A percentile compares a stretch with the other conserved stretches of the same genome.
These are phyloP conservation scores for Proisotoma minuta DNA, from an alignment of 2,888 invertebrate species.

Conservation along the genomic window DNA sequence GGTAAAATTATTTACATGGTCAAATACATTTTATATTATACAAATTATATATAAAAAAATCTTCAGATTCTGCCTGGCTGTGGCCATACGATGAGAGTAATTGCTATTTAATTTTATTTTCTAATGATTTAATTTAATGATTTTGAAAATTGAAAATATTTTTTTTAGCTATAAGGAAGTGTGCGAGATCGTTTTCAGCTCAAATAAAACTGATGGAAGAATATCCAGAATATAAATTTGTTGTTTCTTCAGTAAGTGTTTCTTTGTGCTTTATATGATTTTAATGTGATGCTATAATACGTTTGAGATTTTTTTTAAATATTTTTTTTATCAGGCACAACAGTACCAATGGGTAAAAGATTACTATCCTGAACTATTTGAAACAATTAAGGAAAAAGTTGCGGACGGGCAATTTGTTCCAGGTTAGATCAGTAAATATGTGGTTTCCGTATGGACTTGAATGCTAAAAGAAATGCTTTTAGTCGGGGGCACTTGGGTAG, in stretches of 20 bases:
- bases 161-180: conserved; percentile 55
- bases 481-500: conserved; percentile 57
- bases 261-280: no score
- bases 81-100: conserved; percentile 56
- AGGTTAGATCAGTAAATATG: no score
- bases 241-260: conserved; percentile 52
- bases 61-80: conserved; percentile 52
- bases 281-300: background rate
- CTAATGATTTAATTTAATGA: no score
- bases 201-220: conserved; percentile 53
- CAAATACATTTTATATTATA: no score
- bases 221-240: conserved; percentile 53
- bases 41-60: no score
- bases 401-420: conserved; percentile 52
- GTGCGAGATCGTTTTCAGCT: conserved; percentile 54
- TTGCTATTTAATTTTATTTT: no score
- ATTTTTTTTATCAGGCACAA: conserved; percentile 51
- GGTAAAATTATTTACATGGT: no score
- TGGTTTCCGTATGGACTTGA: no score
- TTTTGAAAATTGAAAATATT: no score
- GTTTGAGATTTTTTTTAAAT: background rate
- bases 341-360: conserved; percentile 55
- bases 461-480: no score
- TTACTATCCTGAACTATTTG: conserved; percentile 53
- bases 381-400: conserved; percentile 51